Evolutionary conservation across 2,113 vertebrate species (phyloP).

Genomic region (Bufo bufo): DNA sequence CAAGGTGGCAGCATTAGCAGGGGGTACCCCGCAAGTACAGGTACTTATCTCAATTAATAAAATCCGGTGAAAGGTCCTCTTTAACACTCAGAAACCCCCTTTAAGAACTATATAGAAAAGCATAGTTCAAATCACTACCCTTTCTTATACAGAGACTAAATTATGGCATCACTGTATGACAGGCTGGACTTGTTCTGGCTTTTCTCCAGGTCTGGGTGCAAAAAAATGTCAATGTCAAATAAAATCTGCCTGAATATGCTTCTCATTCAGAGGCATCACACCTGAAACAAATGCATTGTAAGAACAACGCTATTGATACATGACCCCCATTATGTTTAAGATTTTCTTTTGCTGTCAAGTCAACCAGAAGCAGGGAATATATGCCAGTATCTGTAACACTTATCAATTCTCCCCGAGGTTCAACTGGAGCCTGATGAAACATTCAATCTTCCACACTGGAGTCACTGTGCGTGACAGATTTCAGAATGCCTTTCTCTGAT

Average conservation of each 20-base stretch:
- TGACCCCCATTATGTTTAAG: slow-evolving; percentile 10
- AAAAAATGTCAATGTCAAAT: not conserved
- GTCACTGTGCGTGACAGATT: not conserved
- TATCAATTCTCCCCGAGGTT: not conserved
- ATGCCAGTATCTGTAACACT: not conserved
- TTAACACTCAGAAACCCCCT: no score
- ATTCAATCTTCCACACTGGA: slow-evolving; percentile 1
- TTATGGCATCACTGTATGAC: not conserved
- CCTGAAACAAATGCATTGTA: not conserved
- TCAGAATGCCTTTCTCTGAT: not conserved
- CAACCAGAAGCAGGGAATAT: not conserved
- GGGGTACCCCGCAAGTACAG: no score
- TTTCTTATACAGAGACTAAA: no score
- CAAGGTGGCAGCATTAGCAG: no score
- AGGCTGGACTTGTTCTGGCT: not conserved
- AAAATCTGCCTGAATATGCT: not conserved
- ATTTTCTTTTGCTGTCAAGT: not conserved
- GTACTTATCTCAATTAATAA: no score
- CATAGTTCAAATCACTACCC: no score
- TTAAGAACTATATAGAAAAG: no score
- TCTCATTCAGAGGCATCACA: not conserved
- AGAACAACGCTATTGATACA: not conserved
- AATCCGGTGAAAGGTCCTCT: no score
- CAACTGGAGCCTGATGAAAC: not conserved
- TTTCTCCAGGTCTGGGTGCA: not conserved